Evolutionary conservation across 2,888 invertebrate genomes (phyloP), one percentile per base, ranked within the genome.

Genomic region (Galerucella nymphaeae): DNA sequence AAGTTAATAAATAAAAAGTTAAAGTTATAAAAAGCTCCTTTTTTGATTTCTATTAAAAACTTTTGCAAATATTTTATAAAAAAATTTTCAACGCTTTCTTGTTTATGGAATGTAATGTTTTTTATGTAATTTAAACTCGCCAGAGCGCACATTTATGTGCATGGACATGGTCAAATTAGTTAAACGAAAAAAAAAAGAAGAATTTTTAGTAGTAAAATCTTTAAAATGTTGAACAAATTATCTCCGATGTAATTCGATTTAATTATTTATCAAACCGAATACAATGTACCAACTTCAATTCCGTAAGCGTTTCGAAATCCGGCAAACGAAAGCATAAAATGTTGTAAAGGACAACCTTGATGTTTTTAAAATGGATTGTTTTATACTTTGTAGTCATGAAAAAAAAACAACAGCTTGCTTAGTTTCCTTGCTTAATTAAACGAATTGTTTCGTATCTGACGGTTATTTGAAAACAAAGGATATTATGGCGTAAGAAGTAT

Each of bases 301-400:
- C 63, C 63, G 70, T 30, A 68, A 71, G 23, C 65, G 66, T 74
- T 71, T 59, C 74, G 59, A 74, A 70, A 74, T 68, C 53, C 64
- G 48, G 23, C 30, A 13, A 70, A 67, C 58, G 71, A 74, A 74
- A 74, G 74, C 68, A 16, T 53, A 68, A 41, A 70, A 55, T 71
- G 71, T 69, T 64, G 65, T 58, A 71, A 68, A 71, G 66, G 58
- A 66, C 69, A 64, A 71, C 74, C 74, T 74, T 74, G 70, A 45
- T 38, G 48, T 53, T 66, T 57, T 68, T 68, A 30, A 45, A 57
- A 59, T 50, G 50, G 67, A 59, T 61, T 45, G 41, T 42, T 48
- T 45, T 42, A 63, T 63, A 55, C 55, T 67, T 67, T 48, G 45
- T 67, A 59, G 48, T 13, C 41, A 30, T 30, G 0, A 30, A 65